Evolutionary conservation across 2,888 invertebrate genomes (phyloP).

Genomic region (Lasioglossum lativentre): DNA sequence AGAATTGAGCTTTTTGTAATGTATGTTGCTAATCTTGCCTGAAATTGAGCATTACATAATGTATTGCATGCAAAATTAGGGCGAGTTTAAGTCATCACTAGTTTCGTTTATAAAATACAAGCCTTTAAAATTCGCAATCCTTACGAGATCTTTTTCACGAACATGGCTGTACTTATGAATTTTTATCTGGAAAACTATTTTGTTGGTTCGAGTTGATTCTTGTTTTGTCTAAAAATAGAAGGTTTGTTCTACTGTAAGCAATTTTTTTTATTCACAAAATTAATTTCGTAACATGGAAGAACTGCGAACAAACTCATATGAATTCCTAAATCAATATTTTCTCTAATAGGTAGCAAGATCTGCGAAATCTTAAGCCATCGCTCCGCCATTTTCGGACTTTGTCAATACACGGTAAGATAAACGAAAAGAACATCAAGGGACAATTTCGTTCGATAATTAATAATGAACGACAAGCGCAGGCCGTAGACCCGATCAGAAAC

Average conservation of each 20-base stretch:
- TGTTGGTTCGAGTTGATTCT: neutral
- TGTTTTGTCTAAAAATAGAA: neutral
- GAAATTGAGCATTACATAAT: no score
- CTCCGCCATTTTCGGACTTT: no score
- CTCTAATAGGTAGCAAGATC: neutral
- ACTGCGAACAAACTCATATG: neutral
- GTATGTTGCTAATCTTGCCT: no score
- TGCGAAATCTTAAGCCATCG: neutral
- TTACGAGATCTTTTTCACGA: no score
- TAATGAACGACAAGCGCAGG: slow-evolving; percentile 71
- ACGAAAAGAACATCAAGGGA: neutral
- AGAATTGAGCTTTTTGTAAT: neutral
- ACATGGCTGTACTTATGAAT: neutral
- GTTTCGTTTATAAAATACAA: neutral
- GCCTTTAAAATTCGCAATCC: neutral
- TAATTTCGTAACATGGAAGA: neutral
- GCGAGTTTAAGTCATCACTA: no score
- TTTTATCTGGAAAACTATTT: neutral
- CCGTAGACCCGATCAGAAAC: slow-evolving; percentile 55
- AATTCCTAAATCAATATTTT: neutral
- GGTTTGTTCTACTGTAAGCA: neutral
- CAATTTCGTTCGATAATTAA: slow-evolving; percentile 62
- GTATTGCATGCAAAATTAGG: no score
- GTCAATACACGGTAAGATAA: neutral
- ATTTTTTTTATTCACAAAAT: neutral